Base-by-base conservation (phyloP, 2,797 vertebrate genomes). In the Parauchenoglanis ngamensis region DNA sequence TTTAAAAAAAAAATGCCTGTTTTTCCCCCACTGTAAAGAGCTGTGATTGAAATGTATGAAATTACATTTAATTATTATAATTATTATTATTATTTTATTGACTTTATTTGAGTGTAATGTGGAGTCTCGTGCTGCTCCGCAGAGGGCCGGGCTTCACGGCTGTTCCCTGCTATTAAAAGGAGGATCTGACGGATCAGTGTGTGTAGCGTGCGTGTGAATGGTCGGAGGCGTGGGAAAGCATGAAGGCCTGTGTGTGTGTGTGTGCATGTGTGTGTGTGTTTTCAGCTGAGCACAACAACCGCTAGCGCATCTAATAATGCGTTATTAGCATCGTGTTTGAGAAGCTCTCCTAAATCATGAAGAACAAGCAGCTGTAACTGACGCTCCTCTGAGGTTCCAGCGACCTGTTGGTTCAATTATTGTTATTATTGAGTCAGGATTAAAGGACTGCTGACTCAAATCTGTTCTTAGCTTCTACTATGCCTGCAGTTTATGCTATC, bases 191-290 rank as follows among this genome's bases (percentile, higher is more conserved):
- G 91, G 83, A 79, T 91, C 81, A 87, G 89, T 84, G 88, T 81
- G 89, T 89, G 89, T 86, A 63, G 77, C 61, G 59, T 86, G 90
- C 90, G 91, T 87, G 87, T 87, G 56, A 75, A 84, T 54, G 87
- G 89, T 83, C 90, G 86, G 85, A 85, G 87, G 86, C 89, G 91
- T 93, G 91, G 92, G 91, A 93, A 94, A 92, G 73, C 8, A 2
- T 49, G n/a, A 52, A 31, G 76, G 7, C 17, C 76, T 78, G 2
- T 13, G 56, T 80, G 54, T 23, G 54, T 23, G 10, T 79, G 75
- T 19, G 73, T 75, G 72, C 44, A 19, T 72, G 70, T 73, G 70
- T 44, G 68, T 35, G 28, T 49, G 40, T 70, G 31, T 73, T 46
- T 25, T 73, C 70, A 73, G 40, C 70, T 7, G 19, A 46, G 70